Base-by-base conservation (phyloP, 1,140 invertebrate species). In the Nephotettix cincticeps region DNA sequence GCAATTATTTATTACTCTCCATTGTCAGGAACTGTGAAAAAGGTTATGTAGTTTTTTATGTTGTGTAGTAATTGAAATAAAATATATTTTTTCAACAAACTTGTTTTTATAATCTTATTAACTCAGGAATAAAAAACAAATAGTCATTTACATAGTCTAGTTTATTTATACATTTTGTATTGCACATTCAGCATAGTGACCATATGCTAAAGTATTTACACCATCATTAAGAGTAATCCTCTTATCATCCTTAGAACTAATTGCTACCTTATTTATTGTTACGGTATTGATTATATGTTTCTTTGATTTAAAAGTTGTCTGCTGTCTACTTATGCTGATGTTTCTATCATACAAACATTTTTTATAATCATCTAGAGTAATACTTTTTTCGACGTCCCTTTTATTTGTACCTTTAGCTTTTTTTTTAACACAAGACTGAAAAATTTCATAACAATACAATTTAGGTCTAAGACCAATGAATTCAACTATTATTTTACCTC, bases 401-500 rank as follows among this genome's bases (percentile, higher is more conserved):
- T 63, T 71, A 69, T 76, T 76, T 19, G 76, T 64, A 32, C 74
- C 76, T 71, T 79, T 78, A 17, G 73, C 71, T n/a, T n/a, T 72
- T 77, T 77, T 71, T 76, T 78, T 27, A 45, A 30, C 32, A 14
- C 28, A 23, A 43, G 27, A 13, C 32, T 23, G 30, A 27, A 74
- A 40, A 58, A 74, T 51, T 73, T 69, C 75, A 32, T 76, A 73
- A 17, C 76, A 70, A 74, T 83, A 84, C 74, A 82, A 78, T 77
- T 85, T 85, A 19, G 79, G 71, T 69, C 77, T 73, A 56, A 84
- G 68, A 13, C 80, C 81, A 51, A 82, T 69, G 78, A 80, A 84
- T 74, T 80, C 76, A 9, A 51, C 72, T 58, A 84, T 78, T 43
- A 79, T 75, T 68, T 68, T 69, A 11, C 80, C 80, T 71, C 76